Percentiles rank a stretch among this genome's conserved stretches.
Evolutionary conservation across 2,113 vertebrate species (phyloP).

Genomic region (Emydura subglobosa): DNA sequence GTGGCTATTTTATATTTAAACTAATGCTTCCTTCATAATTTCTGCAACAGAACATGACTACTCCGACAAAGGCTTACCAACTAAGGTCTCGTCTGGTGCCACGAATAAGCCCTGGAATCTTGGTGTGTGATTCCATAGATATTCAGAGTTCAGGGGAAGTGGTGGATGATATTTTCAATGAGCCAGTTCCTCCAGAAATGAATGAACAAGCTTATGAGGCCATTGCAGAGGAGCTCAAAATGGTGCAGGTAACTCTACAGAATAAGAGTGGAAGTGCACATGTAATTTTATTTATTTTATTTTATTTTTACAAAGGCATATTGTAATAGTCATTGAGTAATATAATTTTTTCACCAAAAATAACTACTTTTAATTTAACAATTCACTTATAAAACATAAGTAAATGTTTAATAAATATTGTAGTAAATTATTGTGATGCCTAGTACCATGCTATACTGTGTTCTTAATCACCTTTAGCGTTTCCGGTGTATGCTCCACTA

Average conservation of each 20-base stretch:
- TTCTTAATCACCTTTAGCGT: not conserved
- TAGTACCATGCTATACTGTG: not conserved
- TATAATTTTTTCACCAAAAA: not conserved
- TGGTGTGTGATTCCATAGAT: constrained; percentile 57
- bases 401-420: not conserved
- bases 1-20: not conserved
- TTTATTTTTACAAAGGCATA: not conserved
- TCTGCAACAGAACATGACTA: constrained; percentile 87
- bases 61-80: constrained; percentile 90
- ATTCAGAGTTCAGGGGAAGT: constrained; percentile 8
- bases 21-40: constrained; percentile 12
- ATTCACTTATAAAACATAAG: not conserved
- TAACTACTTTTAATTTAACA: not conserved
- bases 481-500: not conserved
- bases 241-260: constrained; percentile 84
- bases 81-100: constrained; percentile 83
- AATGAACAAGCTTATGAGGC: constrained; percentile 89
- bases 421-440: not conserved
- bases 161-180: constrained; percentile 82
- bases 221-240: constrained; percentile 89
- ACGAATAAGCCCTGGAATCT: constrained; percentile 83
- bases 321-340: not conserved
- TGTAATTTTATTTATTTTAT: not conserved
- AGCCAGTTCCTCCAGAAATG: constrained; percentile 89
- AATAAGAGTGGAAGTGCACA: not conserved